These are phyloP conservation scores for Neoascia interrupta DNA, from an alignment of 2,888 invertebrate species.

Conservation along the genomic window DNA sequence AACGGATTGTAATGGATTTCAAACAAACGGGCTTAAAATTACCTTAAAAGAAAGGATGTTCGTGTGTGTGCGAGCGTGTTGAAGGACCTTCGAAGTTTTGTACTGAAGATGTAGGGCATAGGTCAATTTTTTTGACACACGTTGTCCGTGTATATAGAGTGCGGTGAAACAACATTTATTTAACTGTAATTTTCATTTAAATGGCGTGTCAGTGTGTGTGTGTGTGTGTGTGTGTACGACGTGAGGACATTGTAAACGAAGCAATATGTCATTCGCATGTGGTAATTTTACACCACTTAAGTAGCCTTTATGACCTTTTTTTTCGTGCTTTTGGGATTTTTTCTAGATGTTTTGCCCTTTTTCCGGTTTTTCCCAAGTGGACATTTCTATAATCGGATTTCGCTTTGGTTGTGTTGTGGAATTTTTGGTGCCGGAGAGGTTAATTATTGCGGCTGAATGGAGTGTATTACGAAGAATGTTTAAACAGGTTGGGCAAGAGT, in stretches of 20 bases:
- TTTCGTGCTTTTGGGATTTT: constrained; percentile 2
- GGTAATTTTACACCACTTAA: constrained; percentile 69
- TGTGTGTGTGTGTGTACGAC: constrained; percentile 26
- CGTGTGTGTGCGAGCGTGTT: neutral
- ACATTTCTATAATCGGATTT: constrained; percentile 58
- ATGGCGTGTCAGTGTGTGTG: constrained; percentile 25
- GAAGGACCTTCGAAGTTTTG: too few species aligned
- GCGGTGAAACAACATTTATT: constrained; percentile 9
- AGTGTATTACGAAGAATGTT: too few species aligned
- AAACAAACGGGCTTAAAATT: constrained; percentile 58
- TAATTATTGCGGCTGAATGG: constrained; percentile 43
- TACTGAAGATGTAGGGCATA: constrained; percentile 18
- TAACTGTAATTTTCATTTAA: constrained; percentile 49
- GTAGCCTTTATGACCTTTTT: constrained; percentile 66
- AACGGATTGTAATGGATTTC: constrained; percentile 61
- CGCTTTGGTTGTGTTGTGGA: neutral
- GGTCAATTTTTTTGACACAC: constrained; percentile 12
- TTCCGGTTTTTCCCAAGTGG: constrained; percentile 4
- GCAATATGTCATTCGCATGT: constrained; percentile 65
- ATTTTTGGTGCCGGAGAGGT: constrained; percentile 27
- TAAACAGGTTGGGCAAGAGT: constrained; percentile 6
- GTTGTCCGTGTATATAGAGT: neutral
- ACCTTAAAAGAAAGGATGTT: constrained; percentile 37
- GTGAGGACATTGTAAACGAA: constrained; percentile 60
- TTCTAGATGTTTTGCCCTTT: neutral